These are phyloP conservation scores for Mesembrinibis cayennensis DNA, from an alignment of 2,113 vertebrate species.

Conservation along the genomic window DNA sequence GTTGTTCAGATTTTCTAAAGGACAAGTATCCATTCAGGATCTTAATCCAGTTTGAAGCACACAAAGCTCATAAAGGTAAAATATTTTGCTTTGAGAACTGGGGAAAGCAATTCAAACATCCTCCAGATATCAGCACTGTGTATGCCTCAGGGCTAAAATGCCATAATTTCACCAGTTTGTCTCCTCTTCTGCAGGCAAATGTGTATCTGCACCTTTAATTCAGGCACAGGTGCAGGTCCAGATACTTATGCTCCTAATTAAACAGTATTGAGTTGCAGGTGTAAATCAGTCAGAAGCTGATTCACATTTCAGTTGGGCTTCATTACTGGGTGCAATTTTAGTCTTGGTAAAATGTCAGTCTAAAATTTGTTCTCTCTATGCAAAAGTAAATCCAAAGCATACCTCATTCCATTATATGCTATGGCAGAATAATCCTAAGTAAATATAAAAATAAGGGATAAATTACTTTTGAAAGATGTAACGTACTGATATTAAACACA, in stretches of 20 bases:
- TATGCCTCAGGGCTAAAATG: neutral
- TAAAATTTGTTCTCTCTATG: neutral
- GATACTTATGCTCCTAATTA: neutral
- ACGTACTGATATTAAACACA: neutral
- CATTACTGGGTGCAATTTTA: neutral
- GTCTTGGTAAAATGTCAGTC: neutral
- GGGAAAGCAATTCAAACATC: constrained; percentile 7
- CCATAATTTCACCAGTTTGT: neutral
- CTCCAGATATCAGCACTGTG: neutral
- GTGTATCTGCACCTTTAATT: neutral
- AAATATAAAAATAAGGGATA: neutral
- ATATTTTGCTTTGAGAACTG: neutral
- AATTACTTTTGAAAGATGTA: neutral
- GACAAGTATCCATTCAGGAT: neutral
- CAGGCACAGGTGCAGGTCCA: constrained; percentile 7
- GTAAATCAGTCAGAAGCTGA: constrained; percentile 16
- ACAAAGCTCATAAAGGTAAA: neutral
- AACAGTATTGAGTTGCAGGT: neutral
- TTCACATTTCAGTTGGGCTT: neutral
- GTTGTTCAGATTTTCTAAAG: neutral
- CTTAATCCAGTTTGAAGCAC: neutral
- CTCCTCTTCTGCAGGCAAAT: neutral
- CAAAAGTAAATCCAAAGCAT: neutral
- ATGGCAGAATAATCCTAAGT: neutral
- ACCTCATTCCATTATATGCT: neutral